These are phyloP conservation scores for Lithobates sylvaticus DNA, from an alignment of 2,797 vertebrate genomes.

Conservation along the genomic window DNA sequence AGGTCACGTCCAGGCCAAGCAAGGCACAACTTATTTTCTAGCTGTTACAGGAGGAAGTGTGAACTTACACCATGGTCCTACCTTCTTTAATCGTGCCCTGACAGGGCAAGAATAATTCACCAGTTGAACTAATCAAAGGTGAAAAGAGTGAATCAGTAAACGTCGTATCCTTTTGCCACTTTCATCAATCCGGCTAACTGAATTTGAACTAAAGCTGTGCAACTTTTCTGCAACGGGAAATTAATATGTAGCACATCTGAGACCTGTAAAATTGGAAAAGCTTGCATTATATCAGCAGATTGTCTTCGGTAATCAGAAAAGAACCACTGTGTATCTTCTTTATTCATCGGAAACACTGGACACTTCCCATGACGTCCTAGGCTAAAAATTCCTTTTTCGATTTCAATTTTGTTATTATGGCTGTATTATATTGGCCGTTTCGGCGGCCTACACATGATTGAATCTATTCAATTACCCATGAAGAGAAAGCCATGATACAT, in stretches of 20 bases:
- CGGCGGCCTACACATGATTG: conserved; percentile 90
- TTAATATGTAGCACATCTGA: conserved; percentile 98
- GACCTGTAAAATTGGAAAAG: conserved; percentile 87
- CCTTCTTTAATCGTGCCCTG: conserved; percentile 85
- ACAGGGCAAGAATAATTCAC: conserved; percentile 86
- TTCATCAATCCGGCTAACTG: conserved; percentile 99
- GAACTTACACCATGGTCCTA: conserved; percentile 73
- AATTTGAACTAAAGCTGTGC: conserved; percentile 91
- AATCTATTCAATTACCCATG: conserved; percentile 96
- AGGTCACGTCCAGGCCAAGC: conserved; percentile 70
- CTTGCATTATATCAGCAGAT: conserved; percentile 79
- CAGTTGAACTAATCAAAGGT: conserved; percentile 98
- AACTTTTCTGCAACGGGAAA: conserved; percentile 93
- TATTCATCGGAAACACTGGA: conserved; percentile 80
- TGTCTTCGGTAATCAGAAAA: conserved; percentile 89
- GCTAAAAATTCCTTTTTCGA: conserved; percentile 73
- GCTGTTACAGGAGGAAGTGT: conserved; percentile 73
- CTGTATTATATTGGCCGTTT: conserved; percentile 90
- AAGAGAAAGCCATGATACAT: conserved; percentile 86
- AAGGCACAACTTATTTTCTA: conserved; percentile 70
- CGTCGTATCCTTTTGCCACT: conserved; percentile 96
- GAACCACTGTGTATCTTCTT: conserved; percentile 85
- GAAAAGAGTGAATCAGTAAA: conserved; percentile 98
- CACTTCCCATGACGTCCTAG: conserved; percentile 71
- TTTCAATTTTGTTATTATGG: conserved; percentile 90